Base-by-base conservation (phyloP, 2,888 invertebrate genomes). In the Spisula subtruncata region DNA sequence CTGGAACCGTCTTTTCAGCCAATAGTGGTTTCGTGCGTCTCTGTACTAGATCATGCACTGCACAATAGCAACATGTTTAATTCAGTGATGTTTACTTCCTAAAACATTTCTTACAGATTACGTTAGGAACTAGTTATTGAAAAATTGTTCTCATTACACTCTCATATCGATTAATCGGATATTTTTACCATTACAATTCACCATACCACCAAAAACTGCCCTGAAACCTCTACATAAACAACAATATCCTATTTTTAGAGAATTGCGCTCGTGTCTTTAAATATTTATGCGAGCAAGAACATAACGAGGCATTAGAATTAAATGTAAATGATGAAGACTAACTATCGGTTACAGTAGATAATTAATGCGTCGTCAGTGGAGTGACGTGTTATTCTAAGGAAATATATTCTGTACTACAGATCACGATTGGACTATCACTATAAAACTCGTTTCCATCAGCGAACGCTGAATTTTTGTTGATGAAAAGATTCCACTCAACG, bases 181-280 rank as follows among this genome's bases (percentile, higher is more conserved):
- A 84, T 48, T 84, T 25, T 46, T 83, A 60, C n/a, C 66, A 83
- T 84, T 84, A 84, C 71, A 84, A 84, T 84, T 84, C 84, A 29
- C 46, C 71, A 25, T 60, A 56, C 54, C 25, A 66, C 60, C 25
- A 25, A 41, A 2, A 41, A 41, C 2, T 41, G 60, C 25, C 25
- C n/a, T 8, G 60, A 66, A 66, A 25, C 60, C n/a, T 66, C n/a
- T 41, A 41, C 41, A 41, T 66, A 20, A 25, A 66, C 60, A 79
- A 20, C 79, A 32, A 0, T 79, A 20, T n/a, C 79, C 79, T 79
- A 41, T 79, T 79, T 79, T 41, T 16, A 12, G 48, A 71, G 46
- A 84, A 66, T 32, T 29, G 66, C 71, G 46, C 18, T 84, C 84
- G 66, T 84, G 84, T 29, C 66, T 71, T 84, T 48, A 84, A 84